These are phyloP conservation scores for Acromyrmex echinatior DNA, from an alignment of 1,140 invertebrate species.

Conservation along the genomic window DNA sequence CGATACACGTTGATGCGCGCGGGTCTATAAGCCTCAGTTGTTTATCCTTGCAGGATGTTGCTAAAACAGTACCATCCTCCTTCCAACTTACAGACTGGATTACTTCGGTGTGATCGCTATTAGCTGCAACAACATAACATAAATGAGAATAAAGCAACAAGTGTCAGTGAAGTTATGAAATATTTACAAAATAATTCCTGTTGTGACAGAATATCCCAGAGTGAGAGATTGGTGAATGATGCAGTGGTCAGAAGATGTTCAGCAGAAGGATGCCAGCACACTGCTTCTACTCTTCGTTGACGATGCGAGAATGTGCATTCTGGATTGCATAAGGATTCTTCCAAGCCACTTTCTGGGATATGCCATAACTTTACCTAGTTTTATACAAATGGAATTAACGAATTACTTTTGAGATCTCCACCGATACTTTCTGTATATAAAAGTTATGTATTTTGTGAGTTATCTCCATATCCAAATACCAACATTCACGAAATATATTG, in stretches of 20 bases:
- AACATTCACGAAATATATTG: too few species aligned
- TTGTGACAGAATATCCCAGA: constrained; percentile 95
- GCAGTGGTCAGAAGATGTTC: constrained; percentile 94
- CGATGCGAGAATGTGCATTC: constrained; percentile 94
- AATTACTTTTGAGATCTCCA: background rate
- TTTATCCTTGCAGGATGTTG: constrained; percentile 93
- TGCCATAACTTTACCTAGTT: constrained; percentile 94
- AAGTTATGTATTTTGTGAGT: too few species aligned
- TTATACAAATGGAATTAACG: constrained; percentile 67
- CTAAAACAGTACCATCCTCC: constrained; percentile 92
- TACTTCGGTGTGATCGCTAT: constrained; percentile 93
- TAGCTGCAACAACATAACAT: constrained; percentile 87
- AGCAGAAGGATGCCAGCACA: constrained; percentile 95
- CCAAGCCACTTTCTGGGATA: constrained; percentile 92
- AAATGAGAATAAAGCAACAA: background rate
- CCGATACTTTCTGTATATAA: too few species aligned
- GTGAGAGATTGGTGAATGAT: constrained; percentile 92
- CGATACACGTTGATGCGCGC: constrained; percentile 88
- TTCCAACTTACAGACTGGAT: constrained; percentile 95
- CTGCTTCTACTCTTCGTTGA: constrained; percentile 94
- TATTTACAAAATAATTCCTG: constrained; percentile 92
- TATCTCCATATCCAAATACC: too few species aligned
- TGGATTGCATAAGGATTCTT: constrained; percentile 92
- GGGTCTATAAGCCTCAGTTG: constrained; percentile 94
- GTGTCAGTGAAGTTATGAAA: constrained; percentile 21